Evolutionary conservation across 2,797 vertebrate genomes (phyloP), one percentile per base, ranked within the genome.

Genomic region (Channa striata): DNA sequence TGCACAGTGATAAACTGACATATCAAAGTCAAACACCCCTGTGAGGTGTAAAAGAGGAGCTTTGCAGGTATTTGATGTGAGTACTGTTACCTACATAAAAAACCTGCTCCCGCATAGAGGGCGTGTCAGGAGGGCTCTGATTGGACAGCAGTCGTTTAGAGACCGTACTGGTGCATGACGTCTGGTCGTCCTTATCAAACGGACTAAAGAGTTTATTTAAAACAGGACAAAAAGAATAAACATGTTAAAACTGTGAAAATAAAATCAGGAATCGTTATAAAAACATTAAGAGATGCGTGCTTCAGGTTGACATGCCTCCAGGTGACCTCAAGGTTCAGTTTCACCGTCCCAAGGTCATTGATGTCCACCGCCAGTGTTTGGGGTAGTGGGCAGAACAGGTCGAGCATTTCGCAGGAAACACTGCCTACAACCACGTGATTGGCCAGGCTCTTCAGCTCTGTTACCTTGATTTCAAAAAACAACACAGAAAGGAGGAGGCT

Each of bases 331-430:
- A 99, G 78, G 90, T 97, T 99, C 61, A 99, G 96, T 82, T 99
- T 99, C 84, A 99, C 96, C 12, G 98, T 99, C 60, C 97, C 98
- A 4, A 99, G 91, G 89, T 99, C 97, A 0, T 99, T 99, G 92
- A 99, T 98, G 68, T 99, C 98, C 83, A 99, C 98, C 0, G 97
- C 98, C 11, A 99, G 97, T 0, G 97, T 97, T 90, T 99, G 98
- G 1, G 98, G 96, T 33, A 98, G 94, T 1, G 97, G 97, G 0
- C 96, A 96, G 82, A 99, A 99, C 44, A 99, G 93, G 81, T 99
- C 97, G 78, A 99, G 97, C 83, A 98, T 99, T 89, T 99, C 98
- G 0, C 98, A 99, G 39, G 97, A 98, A 70, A 99, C 97, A 0
- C 95, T 99, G 77, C 98, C 98, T 80, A 99, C 98, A 71, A 99